These are phyloP conservation scores for Brachionichthys hirsutus DNA, from an alignment of 2,113 vertebrate genomes.

Conservation along the genomic window DNA sequence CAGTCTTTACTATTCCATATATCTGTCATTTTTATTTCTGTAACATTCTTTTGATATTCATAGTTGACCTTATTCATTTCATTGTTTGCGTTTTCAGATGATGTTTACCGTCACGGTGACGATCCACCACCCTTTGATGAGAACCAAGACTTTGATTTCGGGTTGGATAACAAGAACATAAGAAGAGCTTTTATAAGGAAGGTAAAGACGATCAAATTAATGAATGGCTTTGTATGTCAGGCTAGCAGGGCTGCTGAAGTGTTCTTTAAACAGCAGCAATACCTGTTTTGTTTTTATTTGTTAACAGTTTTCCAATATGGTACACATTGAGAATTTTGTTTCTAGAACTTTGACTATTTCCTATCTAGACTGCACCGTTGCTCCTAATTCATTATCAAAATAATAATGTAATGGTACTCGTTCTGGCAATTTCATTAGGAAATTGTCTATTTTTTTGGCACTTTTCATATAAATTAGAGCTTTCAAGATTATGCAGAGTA, in stretches of 20 bases:
- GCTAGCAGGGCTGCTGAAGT: too few relatives aligned
- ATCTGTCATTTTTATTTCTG: not conserved
- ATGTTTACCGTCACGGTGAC: conserved; percentile 37
- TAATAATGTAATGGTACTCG: too few relatives aligned
- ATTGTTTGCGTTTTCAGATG: conserved; percentile 25
- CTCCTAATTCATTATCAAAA: too few relatives aligned
- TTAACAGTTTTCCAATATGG: not conserved
- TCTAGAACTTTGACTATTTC: too few relatives aligned
- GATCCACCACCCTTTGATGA: conserved; percentile 58
- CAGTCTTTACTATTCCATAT: conserved; percentile 12
- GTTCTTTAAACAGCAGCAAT: not conserved
- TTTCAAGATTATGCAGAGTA: too few relatives aligned
- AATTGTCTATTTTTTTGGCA: too few relatives aligned
- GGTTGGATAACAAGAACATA: conserved; percentile 63
- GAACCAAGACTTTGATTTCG: conserved; percentile 60
- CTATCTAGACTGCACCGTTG: too few relatives aligned
- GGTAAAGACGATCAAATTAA: too few relatives aligned
- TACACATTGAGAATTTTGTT: not conserved
- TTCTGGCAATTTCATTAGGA: too few relatives aligned
- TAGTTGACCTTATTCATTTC: not conserved
- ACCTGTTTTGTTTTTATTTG: not conserved
- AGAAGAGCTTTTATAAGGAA: conserved; percentile 65
- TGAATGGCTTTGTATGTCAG: too few relatives aligned
- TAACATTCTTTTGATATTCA: not conserved
- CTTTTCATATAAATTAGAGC: too few relatives aligned